phyloP scores from a whole-genome alignment of 2,797 vertebrate genomes.

The Oceanodroma leucorhoa region DNA sequence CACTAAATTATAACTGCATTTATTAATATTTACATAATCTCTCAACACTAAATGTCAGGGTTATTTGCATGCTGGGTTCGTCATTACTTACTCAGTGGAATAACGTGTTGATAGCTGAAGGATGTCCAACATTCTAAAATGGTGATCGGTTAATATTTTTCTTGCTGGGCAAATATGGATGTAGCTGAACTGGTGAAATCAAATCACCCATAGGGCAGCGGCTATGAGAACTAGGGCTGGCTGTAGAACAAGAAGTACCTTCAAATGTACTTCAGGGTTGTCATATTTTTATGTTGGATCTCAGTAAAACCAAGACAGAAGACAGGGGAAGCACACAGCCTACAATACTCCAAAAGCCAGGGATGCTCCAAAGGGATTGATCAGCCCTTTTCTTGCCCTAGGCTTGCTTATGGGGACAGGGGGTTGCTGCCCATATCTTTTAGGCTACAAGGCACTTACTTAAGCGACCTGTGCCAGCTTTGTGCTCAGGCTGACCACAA shows the following conservation, averaged over 20 bases:
- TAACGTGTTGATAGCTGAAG: background rate
- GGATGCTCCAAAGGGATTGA: background rate
- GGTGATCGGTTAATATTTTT: background rate
- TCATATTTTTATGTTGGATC: background rate
- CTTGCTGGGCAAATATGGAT: background rate
- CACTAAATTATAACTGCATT: background rate
- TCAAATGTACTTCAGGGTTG: background rate
- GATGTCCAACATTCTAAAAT: background rate
- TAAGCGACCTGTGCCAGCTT: background rate
- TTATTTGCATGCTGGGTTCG: background rate
- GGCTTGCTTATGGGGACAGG: background rate
- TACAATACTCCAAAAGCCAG: background rate
- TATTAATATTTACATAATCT: background rate
- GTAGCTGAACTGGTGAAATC: background rate
- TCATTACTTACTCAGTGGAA: background rate
- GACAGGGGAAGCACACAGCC: background rate
- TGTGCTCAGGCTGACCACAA: background rate
- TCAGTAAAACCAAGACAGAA: background rate
- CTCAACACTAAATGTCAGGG: background rate
- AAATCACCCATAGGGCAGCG: background rate
- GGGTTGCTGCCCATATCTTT: background rate
- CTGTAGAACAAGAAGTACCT: background rate
- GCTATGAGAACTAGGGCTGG: background rate
- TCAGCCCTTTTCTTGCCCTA: background rate
- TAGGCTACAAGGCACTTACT: background rate